Evolutionary conservation across 2,797 vertebrate genomes (phyloP).

Genomic region (Thamnophis elegans): DNA sequence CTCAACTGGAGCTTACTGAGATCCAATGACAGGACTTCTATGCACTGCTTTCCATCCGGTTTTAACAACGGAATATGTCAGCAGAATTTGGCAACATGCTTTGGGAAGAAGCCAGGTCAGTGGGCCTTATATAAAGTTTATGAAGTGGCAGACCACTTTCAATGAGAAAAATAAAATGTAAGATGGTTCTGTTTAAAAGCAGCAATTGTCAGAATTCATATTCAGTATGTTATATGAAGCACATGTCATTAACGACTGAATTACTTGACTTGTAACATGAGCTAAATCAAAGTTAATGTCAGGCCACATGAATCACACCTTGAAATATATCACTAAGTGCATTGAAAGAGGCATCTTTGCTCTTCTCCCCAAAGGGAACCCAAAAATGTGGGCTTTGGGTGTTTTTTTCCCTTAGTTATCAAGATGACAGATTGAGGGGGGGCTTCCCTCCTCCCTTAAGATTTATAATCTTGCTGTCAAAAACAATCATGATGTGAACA

Average conservation of each 20-base stretch:
- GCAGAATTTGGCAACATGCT: constrained; percentile 22
- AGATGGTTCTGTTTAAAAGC: constrained; percentile 57
- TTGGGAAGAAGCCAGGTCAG: constrained; percentile 43
- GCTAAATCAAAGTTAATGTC: constrained; percentile 66
- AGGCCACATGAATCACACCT: constrained; percentile 66
- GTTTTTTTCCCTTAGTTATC: constrained; percentile 16
- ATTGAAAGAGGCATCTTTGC: constrained; percentile 49
- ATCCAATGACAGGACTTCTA: background rate
- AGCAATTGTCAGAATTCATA: constrained; percentile 60
- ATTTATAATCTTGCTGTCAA: constrained; percentile 44
- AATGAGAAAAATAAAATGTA: constrained; percentile 67
- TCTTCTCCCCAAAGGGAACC: constrained; percentile 53
- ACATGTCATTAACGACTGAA: constrained; percentile 70
- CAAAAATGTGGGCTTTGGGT: constrained; percentile 51
- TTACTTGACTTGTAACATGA: constrained; percentile 68
- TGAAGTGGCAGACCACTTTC: constrained; percentile 60
- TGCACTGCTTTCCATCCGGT: constrained; percentile 15
- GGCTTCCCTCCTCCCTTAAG: background rate
- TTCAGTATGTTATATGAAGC: constrained; percentile 63
- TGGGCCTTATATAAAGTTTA: constrained; percentile 60
- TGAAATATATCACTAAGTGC: constrained; percentile 60
- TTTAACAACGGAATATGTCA: constrained; percentile 39
- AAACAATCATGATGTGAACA: constrained; percentile 27
- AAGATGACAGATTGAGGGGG: constrained; percentile 37
- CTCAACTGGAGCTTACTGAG: background rate